Conservation (phyloP, 2,113 vertebrate species). For the Patagioenas fasciata region DNA sequence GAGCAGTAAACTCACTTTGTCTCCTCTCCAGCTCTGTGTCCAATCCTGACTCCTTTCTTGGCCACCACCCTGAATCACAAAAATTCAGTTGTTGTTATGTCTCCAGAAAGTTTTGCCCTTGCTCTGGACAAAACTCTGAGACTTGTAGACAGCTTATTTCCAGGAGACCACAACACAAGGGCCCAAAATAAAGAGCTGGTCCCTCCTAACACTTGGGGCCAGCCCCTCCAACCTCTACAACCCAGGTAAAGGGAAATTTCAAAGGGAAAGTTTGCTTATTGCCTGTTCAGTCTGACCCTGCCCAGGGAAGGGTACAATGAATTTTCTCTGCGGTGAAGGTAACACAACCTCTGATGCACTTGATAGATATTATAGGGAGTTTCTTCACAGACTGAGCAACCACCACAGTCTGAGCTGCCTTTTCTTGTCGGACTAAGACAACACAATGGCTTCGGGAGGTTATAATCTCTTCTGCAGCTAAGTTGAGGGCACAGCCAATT, state of each 20-base stretch:
- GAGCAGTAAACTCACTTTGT: background rate
- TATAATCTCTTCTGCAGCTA: background rate
- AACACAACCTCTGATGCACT: background rate
- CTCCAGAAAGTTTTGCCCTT: background rate
- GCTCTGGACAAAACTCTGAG: background rate
- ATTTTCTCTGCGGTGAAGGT: background rate
- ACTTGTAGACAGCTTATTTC: background rate
- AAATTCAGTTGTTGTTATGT: rapidly evolving
- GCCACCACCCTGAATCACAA: background rate
- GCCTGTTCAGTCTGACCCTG: background rate
- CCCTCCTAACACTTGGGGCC: background rate
- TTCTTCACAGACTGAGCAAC: background rate
- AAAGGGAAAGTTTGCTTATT: background rate
- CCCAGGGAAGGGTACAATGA: background rate
- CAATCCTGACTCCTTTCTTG: background rate
- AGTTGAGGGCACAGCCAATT: background rate
- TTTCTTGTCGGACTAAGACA: background rate
- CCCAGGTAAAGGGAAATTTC: background rate
- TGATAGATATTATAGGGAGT: background rate
- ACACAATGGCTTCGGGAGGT: background rate
- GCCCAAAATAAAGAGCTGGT: no score
- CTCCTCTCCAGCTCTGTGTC: background rate
- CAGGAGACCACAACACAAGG: background rate
- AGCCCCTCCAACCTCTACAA: background rate
- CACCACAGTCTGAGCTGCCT: background rate